Evolutionary conservation across 2,888 invertebrate genomes (phyloP).

Genomic region (Sclerodermus sp.): DNA sequence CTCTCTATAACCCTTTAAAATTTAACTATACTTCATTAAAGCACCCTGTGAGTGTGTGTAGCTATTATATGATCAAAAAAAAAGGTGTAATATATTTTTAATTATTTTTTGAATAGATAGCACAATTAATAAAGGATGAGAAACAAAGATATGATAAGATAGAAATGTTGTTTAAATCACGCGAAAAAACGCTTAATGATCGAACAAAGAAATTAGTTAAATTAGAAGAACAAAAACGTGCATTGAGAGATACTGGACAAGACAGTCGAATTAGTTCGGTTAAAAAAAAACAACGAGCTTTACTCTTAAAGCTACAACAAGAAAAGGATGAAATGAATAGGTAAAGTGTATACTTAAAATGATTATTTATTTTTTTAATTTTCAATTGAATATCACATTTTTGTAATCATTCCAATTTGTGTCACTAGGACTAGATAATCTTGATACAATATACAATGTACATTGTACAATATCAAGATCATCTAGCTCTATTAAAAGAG

Average conservation of each 20-base stretch:
- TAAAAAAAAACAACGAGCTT: conserved; percentile 69
- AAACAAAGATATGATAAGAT: conserved; percentile 68
- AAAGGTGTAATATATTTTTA: neutral
- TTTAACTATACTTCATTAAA: too few relatives aligned
- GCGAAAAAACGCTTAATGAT: conserved; percentile 69
- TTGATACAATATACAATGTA: too few relatives aligned
- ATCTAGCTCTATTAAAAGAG: too few relatives aligned
- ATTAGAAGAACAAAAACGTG: conserved; percentile 68
- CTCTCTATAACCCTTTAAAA: too few relatives aligned
- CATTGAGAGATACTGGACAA: conserved; percentile 51
- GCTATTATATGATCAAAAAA: too few relatives aligned
- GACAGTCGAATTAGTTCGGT: conserved; percentile 59
- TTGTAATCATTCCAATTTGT: too few relatives aligned
- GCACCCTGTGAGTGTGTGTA: too few relatives aligned
- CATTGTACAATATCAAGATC: too few relatives aligned
- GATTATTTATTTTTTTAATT: too few relatives aligned
- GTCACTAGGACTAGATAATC: too few relatives aligned
- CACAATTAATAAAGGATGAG: conserved; percentile 70
- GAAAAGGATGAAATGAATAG: conserved; percentile 71
- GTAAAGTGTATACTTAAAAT: conserved; percentile 41
- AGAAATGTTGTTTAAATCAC: conserved; percentile 66
- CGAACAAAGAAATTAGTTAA: conserved; percentile 62
- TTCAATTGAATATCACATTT: too few relatives aligned
- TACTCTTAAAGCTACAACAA: conserved; percentile 68
- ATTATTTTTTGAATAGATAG: conserved; percentile 54